Base-by-base conservation (phyloP, 2,797 vertebrate genomes). In the Notolepis coatsorum region DNA sequence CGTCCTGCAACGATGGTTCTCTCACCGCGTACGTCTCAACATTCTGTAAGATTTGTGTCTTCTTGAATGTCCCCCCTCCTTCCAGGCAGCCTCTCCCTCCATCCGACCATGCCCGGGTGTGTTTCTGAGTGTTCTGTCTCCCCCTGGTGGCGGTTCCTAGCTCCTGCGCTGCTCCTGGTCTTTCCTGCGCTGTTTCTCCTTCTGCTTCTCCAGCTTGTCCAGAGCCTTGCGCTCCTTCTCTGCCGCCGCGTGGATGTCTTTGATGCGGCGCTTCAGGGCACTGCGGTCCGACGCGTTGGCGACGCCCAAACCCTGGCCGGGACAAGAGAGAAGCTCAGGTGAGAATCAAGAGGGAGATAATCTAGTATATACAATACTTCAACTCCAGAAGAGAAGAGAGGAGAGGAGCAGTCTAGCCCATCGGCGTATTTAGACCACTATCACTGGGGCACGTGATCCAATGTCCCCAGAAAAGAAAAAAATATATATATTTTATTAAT, bases 141-240 rank as follows among this genome's bases (percentile, higher is more conserved):
- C 30, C 30, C 27, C 60, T 53, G 20, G 82, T 65, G 52, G 42
- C n/a, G 5, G n/a, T 7, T 28, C 12, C 80, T 88, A 96, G 79
- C 84, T 95, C 80, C 86, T 89, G 71, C 84, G 89, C 71, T 93
- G 89, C 51, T 94, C 94, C 53, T 92, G 91, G 51, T 95, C 93
- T 43, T 79, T 90, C 67, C 91, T 89, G 31, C 92, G 84, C 47
- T 94, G 94, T 60, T 95, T 96, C 50, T 95, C 94, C 1, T 91
- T 91, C 83, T 95, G 94, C 66, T 90, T 92, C 18, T 94, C 95
- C 1, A 92, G 88, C 62, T 96, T 96, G 80, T 95, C 94, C 89
- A 93, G 87, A 35, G 93, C 93, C 66, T 96, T 96, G 33, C 88
- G 90, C 60, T 95, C 94, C 73, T 93, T 96, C 87, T 95, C 92